Evolutionary conservation across 2,888 invertebrate species (phyloP), one percentile per base, ranked within the genome.

Genomic region (Osmoderma eremita): DNA sequence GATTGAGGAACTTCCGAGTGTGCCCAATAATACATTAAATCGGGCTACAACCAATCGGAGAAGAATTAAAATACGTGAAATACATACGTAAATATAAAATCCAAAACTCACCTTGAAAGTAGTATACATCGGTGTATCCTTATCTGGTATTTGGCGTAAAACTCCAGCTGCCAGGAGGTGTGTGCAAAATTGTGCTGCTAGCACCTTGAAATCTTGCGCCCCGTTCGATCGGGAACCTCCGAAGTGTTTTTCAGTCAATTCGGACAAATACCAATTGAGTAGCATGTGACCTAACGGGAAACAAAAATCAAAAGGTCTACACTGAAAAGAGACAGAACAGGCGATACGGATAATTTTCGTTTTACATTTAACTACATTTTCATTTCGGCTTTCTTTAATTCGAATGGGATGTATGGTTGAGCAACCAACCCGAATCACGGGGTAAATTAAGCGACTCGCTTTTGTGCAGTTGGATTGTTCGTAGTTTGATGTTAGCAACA

Each of bases 21-120:
- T 20, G 93, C 88, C 95, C 95, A 96, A 80, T 91, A 93, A 83
- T 96, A 96, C 91, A 94, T 94, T 78, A 92, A 87, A 82, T 92
- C 93, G 67, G 93, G 91, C 95, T 95, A 83, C 36, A 87, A 24
- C 24, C n/a, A 24, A 50, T 73, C 58, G 8, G 18, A 2, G n/a
- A n/a, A 70, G 63, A 67, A 17, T 36, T 15, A n/a, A 50, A 15
- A 50, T 12, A 3, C 22, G 22, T n/a, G n/a, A n/a, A n/a, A n/a
- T n/a, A n/a, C n/a, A n/a, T 30, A 30, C 30, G n/a, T n/a, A n/a
- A n/a, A n/a, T n/a, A n/a, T n/a, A n/a, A n/a, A n/a, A n/a, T n/a
- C n/a, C n/a, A n/a, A n/a, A 30, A 76, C 79, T 82, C 82, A 93
- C 93, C 88, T 90, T 88, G 82, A 93, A 92, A 74, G 88, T 84